Evolutionary conservation across 2,797 vertebrate genomes (phyloP).

Genomic region (Notoglanidium macrostoma): DNA sequence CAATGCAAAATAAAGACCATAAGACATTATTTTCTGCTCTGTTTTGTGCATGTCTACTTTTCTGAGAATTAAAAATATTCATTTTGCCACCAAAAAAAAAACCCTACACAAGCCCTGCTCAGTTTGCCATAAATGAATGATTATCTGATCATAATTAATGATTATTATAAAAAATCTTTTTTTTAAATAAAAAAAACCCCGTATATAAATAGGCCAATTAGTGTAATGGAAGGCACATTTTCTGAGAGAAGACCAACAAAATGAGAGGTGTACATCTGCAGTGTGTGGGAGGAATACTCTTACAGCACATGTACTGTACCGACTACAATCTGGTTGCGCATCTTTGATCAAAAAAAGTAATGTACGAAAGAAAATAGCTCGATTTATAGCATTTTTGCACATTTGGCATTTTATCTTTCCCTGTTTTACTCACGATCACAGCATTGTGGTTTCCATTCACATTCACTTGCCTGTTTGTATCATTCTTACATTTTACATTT

Average conservation of each 20-base stretch:
- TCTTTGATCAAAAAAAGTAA: slow-evolving; percentile 37
- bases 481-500: not conserved
- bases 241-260: slow-evolving; percentile 29
- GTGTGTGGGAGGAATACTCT: slow-evolving; percentile 47
- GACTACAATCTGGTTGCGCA: slow-evolving; percentile 31
- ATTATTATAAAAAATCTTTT: too few species aligned
- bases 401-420: slow-evolving; percentile 25
- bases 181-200: too few species aligned
- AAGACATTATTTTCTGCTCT: not conserved
- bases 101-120: not conserved
- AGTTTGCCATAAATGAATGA: not conserved
- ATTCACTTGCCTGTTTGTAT: not conserved
- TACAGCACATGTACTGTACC: slow-evolving; percentile 33
- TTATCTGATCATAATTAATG: not conserved
- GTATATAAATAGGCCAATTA: slow-evolving; percentile 10
- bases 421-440: slow-evolving; percentile 13
- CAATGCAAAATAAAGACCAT: not conserved
- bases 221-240: slow-evolving; percentile 14
- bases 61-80: not conserved
- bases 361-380: not conserved
- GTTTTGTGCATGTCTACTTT: not conserved
- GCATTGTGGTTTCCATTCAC: not conserved
- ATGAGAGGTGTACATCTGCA: slow-evolving; percentile 42
- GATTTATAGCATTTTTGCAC: slow-evolving; percentile 3
- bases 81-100: not conserved